These are phyloP conservation scores for Incurvaria masculella DNA, from an alignment of 2,888 invertebrate species.

Conservation along the genomic window DNA sequence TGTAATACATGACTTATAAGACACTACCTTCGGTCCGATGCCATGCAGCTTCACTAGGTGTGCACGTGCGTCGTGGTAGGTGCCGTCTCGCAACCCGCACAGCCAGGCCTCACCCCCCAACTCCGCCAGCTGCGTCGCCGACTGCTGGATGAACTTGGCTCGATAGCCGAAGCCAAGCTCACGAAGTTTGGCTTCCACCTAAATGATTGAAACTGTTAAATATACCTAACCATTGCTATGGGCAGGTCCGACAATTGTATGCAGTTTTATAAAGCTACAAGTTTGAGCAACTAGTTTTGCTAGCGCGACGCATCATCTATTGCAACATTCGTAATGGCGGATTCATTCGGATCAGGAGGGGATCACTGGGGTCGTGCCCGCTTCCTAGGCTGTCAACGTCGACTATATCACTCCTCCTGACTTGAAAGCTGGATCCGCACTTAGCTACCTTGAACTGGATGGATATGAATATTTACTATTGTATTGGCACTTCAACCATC, in stretches of 20 bases:
- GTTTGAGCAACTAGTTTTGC: neutral
- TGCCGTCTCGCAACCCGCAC: slow-evolving; percentile 57
- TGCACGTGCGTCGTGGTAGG: slow-evolving; percentile 69
- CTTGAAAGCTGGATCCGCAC: too few relatives aligned
- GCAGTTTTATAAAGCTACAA: neutral
- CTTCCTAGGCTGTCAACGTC: too few relatives aligned
- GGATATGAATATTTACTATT: too few relatives aligned
- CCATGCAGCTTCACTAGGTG: slow-evolving; percentile 80
- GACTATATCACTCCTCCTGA: too few relatives aligned
- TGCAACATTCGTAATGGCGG: too few relatives aligned
- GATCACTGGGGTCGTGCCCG: too few relatives aligned
- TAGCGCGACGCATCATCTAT: neutral
- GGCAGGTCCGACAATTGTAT: neutral
- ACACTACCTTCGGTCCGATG: slow-evolving; percentile 84
- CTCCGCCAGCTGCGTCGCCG: slow-evolving; percentile 65
- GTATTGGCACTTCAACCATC: too few relatives aligned
- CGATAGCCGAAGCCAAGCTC: slow-evolving; percentile 83
- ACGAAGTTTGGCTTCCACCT: slow-evolving; percentile 71
- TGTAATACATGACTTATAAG: slow-evolving; percentile 1
- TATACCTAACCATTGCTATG: neutral
- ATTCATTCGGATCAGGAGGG: too few relatives aligned
- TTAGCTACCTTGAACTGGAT: too few relatives aligned
- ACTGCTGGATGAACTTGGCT: slow-evolving; percentile 78
- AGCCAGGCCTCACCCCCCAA: slow-evolving; percentile 76
- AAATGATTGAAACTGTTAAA: slow-evolving; percentile 11